Evolutionary conservation across 2,888 invertebrate genomes (phyloP).

Genomic region (Parnassius smintheus): DNA sequence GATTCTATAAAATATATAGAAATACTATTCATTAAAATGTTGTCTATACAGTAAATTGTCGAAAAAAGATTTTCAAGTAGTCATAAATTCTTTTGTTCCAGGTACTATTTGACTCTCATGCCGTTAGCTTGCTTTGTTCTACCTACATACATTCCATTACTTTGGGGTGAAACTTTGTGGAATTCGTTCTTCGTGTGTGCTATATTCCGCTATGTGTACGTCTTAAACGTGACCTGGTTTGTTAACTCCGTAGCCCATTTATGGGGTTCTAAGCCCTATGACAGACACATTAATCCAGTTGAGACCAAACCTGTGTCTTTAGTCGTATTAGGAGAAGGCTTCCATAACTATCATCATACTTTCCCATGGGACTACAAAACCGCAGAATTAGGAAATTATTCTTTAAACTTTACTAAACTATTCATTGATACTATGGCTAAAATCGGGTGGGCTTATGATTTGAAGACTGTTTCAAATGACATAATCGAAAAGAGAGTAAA

Average conservation of each 20-base stretch:
- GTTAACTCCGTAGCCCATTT: conserved; percentile 94
- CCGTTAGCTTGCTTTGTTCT: conserved; percentile 87
- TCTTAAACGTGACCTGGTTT: conserved; percentile 92
- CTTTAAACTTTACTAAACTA: conserved; percentile 86
- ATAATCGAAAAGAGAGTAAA: conserved; percentile 86
- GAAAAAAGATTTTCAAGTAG: too few relatives aligned
- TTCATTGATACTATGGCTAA: conserved; percentile 90
- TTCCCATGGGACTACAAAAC: conserved; percentile 94
- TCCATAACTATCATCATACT: conserved; percentile 93
- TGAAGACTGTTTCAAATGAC: conserved; percentile 88
- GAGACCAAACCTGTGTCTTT: conserved; percentile 85
- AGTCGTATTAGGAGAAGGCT: conserved; percentile 88
- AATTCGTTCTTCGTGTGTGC: conserved; percentile 85
- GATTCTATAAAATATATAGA: too few relatives aligned
- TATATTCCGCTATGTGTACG: conserved; percentile 88
- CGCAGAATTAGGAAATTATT: conserved; percentile 86
- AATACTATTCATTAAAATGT: too few relatives aligned
- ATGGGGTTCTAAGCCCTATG: conserved; percentile 87
- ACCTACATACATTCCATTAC: conserved; percentile 87
- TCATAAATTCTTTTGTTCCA: conserved; percentile 47
- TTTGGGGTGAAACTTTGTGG: conserved; percentile 87
- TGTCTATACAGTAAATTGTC: too few relatives aligned
- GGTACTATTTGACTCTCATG: conserved; percentile 88
- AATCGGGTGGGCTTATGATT: conserved; percentile 93
- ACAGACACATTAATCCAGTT: conserved; percentile 86